Evolutionary conservation across 2,113 vertebrate genomes (phyloP).

Genomic region (Carassius carassius): DNA sequence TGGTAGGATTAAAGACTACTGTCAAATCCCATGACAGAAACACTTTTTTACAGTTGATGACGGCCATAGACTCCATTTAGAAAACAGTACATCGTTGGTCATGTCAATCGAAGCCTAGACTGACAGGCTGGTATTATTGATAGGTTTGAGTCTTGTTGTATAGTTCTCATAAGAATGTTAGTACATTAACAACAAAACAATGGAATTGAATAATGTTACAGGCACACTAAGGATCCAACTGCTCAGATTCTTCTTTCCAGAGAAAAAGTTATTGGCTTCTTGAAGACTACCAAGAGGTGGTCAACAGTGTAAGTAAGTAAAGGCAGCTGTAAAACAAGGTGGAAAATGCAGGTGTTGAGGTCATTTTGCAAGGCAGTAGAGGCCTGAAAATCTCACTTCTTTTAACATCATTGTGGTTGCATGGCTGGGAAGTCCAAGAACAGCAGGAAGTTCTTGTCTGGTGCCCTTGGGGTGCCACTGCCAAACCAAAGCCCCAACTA

Average conservation of each 20-base stretch:
- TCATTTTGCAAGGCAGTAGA: not conserved
- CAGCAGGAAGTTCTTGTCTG: not conserved
- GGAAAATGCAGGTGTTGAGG: not conserved
- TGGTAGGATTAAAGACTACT: not conserved
- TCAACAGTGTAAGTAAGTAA: not conserved
- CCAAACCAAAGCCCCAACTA: not conserved
- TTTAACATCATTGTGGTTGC: too few species aligned
- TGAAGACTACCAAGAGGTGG: not conserved
- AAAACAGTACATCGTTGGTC: not conserved
- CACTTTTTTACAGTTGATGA: not conserved
- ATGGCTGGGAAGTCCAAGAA: not conserved
- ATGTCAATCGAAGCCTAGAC: not conserved
- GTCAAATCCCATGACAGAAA: slow-evolving; percentile 26
- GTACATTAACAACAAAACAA: not conserved
- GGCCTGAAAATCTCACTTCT: not conserved
- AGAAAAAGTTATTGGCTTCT: not conserved
- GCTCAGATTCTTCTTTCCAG: not conserved
- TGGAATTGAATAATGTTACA: not conserved
- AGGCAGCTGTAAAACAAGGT: not conserved
- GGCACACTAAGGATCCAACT: not conserved
- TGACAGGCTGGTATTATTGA: not conserved
- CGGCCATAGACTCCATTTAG: not conserved
- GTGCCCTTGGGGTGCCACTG: not conserved
- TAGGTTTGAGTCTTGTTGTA: not conserved
- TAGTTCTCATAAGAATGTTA: not conserved